Evolutionary conservation across 1,140 invertebrate species (phyloP), one percentile per base, ranked within the genome.

Genomic region (Psilanteris sp.): DNA sequence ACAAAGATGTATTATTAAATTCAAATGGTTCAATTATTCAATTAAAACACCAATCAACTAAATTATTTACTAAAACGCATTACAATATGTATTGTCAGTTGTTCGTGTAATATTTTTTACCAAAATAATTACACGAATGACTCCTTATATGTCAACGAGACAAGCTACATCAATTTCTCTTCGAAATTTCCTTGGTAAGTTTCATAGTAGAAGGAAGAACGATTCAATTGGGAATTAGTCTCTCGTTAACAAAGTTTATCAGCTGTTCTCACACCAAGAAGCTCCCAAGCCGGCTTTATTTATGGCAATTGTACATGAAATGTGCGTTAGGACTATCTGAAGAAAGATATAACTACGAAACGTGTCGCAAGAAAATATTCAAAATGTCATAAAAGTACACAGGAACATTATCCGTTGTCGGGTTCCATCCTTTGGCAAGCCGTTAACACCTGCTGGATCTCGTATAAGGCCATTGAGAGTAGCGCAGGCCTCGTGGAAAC

Each of bases 231-330:
- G 81, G 83, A 85, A 87, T 87, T 85, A 87, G 84, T 83, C 81
- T 81, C 81, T 86, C 83, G 84, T 86, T 87, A 86, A 85, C 80
- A 67, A 85, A 85, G 80, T 87, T 86, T 85, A 83, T 81, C 76
- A 71, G 59, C 77, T 79, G 81, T 76, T 82, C 48, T 54, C 67
- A 77, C 75, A 81, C 77, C 62, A 59, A 52, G 73, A 62, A 48
- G 43, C 66, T 61, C 39, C 24, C 50, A 57, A 59, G 41, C 50
- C 39, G 64, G 48, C 67, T 62, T 67, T 81, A 84, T 84, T 85
- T 81, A 84, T 84, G 73, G 61, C 74, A 75, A 77, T 71, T 75
- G 62, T 77, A 83, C 72, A 79, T 73, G 78, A 74, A 77, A 81
- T 67, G 79, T 74, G 67, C 78, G 76, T 80, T 79, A 70, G 76